Evolutionary conservation across 2,888 invertebrate species (phyloP), one percentile per base, ranked within the genome.

Genomic region (Piscicola geometra): DNA sequence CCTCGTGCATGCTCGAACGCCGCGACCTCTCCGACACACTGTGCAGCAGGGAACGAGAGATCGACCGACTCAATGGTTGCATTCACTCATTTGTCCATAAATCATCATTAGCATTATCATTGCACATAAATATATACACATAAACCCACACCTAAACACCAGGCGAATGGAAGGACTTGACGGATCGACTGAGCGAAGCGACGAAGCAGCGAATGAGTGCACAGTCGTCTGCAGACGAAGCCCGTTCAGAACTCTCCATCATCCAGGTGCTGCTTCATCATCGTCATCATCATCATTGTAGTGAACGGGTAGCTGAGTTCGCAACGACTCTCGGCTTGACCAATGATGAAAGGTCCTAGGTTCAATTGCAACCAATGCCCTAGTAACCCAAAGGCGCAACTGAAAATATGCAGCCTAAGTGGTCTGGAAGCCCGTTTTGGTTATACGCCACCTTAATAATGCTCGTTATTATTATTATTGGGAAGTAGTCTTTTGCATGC

Each of bases 111-210:
- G n/a, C 15, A 30, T 67, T 33, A 9, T 66, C 60, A 33, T 41
- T 41, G 9, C 5, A 41, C 41, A 41, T 9, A 41, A 41, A 41
- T 41, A 41, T 15, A 41, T n/a, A 41, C 41, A 41, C 41, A 5
- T 41, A 9, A 5, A 41, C 41, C 41, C 41, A 41, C 5, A 5
- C 5, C 5, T 9, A 41, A 41, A 41, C 41, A 41, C 9, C 90
- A 81, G 87, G 89, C 1, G 93, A 91, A 84, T 86, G 92, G 78
- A 87, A 88, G 68, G 87, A 89, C 1, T 86, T 93, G 74, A 89
- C 90, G n/a, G 88, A 89, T 80, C 92, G 93, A 85, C 85, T 94
- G 50, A 89, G 90, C 80, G 85, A 88, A 71, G 91, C 93, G 32
- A 90, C 92, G 78, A 89, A 90, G 81, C 50, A 32, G 1, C 66